Base-by-base conservation (phyloP, 2,113 vertebrate genomes). In the Anoura caudifer region DNA sequence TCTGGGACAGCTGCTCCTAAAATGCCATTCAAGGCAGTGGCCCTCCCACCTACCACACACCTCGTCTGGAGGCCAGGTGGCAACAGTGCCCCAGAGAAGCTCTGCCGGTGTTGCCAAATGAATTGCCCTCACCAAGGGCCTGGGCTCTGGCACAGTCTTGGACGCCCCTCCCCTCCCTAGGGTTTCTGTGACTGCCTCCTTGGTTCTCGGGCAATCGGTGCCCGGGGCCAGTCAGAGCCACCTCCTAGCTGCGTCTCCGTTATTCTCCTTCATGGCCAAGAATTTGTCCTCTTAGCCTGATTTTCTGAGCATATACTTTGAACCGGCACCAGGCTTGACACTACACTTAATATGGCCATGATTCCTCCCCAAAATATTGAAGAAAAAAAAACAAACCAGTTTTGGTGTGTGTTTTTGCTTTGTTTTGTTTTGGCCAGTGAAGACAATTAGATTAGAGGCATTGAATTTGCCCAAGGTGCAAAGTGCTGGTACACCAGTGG, bases 21-120 rank as follows among this genome's bases (percentile, higher is more conserved):
- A 45, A 47, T 4, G 19, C 2, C 16, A 5, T 52, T 38, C 14
- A 10, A 4, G 33, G 45, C 6, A 54, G 19, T 17, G 26, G 10
- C 6, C 26, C 12, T 9, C 2, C 0, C 4, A 24, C 2, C 45
- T 4, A 38, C 0, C 38, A 7, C 11, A 28, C 2, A 22, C 28
- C 47, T 72, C 11, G 65, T 26, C 70, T 12, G 19, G 38, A 73
- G 56, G 17, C 19, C 83, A 65, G 38, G 4, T 5, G 3, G 61
- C 41, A 41, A 76, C 24, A 76, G 26, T 14, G 0, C 5, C 54
- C 41, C 61, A 16, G 2, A 63, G 54, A 36, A n/a, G 12, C n/a
- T 50, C 26, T 38, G 17, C 4, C 4, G 17, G 14, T 67, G 47
- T 36, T 65, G 26, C 11, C 14, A 75, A 83, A 28, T 76, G 47